Evolutionary conservation across 2,888 invertebrate species (phyloP).

Genomic region (Periphyllus acericola): DNA sequence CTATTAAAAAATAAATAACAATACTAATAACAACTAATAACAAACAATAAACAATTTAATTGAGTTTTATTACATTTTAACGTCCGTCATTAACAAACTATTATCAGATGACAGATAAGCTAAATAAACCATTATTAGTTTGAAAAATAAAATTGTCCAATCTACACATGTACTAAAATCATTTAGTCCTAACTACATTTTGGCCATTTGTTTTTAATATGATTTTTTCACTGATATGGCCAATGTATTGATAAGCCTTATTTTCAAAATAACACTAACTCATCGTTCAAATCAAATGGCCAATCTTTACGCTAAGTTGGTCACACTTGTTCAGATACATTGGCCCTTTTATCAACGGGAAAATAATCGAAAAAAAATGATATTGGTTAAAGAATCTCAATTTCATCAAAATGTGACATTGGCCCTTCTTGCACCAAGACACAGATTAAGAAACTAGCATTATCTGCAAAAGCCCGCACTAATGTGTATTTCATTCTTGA

Average conservation of each 20-base stretch:
- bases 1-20: constrained; percentile 9
- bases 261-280: neutral
- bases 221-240: neutral
- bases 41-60: neutral
- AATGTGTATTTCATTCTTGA: no score
- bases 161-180: neutral
- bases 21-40: constrained; percentile 1
- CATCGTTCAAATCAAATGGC: no score
- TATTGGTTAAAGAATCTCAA: no score
- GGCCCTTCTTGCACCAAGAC: constrained; percentile 1
- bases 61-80: neutral
- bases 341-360: no score
- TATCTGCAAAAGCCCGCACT: no score
- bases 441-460: no score
- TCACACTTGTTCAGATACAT: no score
- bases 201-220: neutral
- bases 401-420: no score
- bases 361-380: no score
- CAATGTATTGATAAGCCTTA: neutral
- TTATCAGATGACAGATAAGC: constrained; percentile 7
- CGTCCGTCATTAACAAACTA: neutral
- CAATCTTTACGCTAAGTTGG: no score
- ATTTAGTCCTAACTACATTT: neutral
- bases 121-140: constrained; percentile 2
- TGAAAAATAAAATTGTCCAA: constrained; percentile 7